Base-by-base conservation (phyloP, 2,888 invertebrate species). In the Thereva nobilitata region DNA sequence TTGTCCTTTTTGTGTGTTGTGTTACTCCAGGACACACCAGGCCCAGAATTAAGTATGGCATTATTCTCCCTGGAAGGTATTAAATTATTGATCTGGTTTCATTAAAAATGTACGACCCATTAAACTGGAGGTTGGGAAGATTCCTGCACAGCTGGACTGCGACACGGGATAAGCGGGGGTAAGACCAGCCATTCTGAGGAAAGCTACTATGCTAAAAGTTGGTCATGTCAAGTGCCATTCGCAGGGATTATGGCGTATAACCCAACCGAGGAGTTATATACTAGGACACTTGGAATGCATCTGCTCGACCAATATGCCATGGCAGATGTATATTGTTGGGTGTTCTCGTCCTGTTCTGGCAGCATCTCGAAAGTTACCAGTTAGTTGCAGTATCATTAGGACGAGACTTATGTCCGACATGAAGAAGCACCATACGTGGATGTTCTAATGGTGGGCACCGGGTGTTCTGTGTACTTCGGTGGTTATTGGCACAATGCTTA, bases 151-250 rank as follows among this genome's bases (percentile, higher is more conserved):
- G 23, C 23, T 23, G 23, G 23, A 23, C 23, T 23, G 23, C 23
- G 23, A 23, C n/a, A n/a, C 23, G 23, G 23, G 23, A 23, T 23
- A 23, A 23, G 23, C 23, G 23, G 23, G 23, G 23, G 23, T 2
- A 23, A 23, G 23, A 2, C 23, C 23, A 23, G 23, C 23, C 23
- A 23, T 23, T 23, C 23, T 23, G 23, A 23, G 23, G 34, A 50
- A 40, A 61, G 50, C 50, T 40, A 5, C 49, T 12, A 37, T 50
- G 42, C 61, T 50, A 37, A 61, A 61, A 61, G 50, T 61, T 61
- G 61, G 61, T 61, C 61, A 61, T 61, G 61, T 61, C 61, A 61
- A 61, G 61, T 61, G 50, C 61, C 61, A 61, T 50, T 61, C 61
- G 41, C 45, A 50, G 41, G 50, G 35, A 41, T 47, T 61, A 61